phyloP scores from a whole-genome alignment of 2,888 invertebrate genomes.

The Stictocephala bisonia region DNA sequence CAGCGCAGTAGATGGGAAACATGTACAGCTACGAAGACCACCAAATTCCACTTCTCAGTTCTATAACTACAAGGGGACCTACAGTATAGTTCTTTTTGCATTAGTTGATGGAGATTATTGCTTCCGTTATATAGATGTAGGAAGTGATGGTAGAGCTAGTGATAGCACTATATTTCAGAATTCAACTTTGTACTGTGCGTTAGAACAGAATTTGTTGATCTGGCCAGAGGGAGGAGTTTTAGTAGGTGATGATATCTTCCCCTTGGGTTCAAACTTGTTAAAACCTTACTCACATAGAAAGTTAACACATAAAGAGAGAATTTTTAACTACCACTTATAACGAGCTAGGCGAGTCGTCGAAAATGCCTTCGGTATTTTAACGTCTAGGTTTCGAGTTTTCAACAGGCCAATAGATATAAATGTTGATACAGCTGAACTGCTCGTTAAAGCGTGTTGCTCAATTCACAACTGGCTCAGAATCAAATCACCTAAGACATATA shows the following conservation, averaged over 20 bases:
- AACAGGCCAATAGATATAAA: too few relatives aligned
- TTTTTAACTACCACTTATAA: too few relatives aligned
- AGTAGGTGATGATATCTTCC: constrained; percentile 13
- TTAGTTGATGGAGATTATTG: background rate
- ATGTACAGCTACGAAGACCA: constrained; percentile 6
- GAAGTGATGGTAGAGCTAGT: constrained; percentile 30
- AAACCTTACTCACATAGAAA: too few relatives aligned
- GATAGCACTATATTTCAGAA: constrained; percentile 6
- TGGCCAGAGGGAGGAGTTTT: background rate
- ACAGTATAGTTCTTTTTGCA: constrained; percentile 17
- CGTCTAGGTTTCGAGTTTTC: too few relatives aligned
- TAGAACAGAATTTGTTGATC: constrained; percentile 3
- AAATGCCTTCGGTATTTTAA: too few relatives aligned
- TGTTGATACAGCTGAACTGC: too few relatives aligned
- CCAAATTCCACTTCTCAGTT: constrained; percentile 4
- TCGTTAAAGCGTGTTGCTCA: too few relatives aligned
- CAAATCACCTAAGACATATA: too few relatives aligned
- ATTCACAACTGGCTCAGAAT: too few relatives aligned
- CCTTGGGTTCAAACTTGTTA: too few relatives aligned
- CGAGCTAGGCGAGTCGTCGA: too few relatives aligned
- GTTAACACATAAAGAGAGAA: too few relatives aligned
- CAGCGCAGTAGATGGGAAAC: constrained; percentile 11
- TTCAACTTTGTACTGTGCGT: background rate
- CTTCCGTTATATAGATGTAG: constrained; percentile 15
- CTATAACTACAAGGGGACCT: constrained; percentile 21